Evolutionary conservation across 2,113 vertebrate genomes (phyloP).

Genomic region (Thunnus thynnus): DNA sequence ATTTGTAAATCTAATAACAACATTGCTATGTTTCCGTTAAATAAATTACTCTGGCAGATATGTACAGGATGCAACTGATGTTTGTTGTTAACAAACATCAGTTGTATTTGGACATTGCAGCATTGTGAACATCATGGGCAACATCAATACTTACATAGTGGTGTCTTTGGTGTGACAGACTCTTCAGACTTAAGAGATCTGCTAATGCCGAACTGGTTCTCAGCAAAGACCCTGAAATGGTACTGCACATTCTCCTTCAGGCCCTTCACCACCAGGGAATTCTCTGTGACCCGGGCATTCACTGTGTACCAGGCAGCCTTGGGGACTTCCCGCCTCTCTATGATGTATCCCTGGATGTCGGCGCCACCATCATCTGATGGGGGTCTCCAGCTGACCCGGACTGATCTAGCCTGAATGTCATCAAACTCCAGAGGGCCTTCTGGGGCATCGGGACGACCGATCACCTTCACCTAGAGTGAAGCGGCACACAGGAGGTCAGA

Average conservation of each 20-base stretch:
- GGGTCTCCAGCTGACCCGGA: constrained; percentile 97
- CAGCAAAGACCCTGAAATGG: constrained; percentile 96
- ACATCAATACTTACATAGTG: constrained; percentile 90
- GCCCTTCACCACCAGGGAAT: constrained; percentile 95
- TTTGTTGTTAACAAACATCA: neutral
- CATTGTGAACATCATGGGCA: neutral
- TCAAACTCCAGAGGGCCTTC: constrained; percentile 98
- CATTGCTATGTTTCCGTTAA: neutral
- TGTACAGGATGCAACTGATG: neutral
- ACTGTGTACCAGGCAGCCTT: constrained; percentile 99
- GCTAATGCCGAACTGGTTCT: constrained; percentile 97
- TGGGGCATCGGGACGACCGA: constrained; percentile 94
- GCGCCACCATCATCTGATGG: constrained; percentile 96
- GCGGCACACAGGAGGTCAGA: neutral
- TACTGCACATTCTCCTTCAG: constrained; percentile 98
- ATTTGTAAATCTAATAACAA: neutral
- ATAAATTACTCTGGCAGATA: too few species aligned
- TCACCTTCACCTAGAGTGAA: constrained; percentile 88
- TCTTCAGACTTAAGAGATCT: constrained; percentile 96
- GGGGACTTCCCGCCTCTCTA: constrained; percentile 95
- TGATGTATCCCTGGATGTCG: constrained; percentile 93
- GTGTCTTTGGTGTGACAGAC: constrained; percentile 94
- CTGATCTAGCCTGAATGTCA: constrained; percentile 95
- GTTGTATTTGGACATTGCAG: neutral
- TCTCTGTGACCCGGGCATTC: constrained; percentile 92